Base-by-base conservation (phyloP, 2,888 invertebrate species). In the Sesia bembeciformis region DNA sequence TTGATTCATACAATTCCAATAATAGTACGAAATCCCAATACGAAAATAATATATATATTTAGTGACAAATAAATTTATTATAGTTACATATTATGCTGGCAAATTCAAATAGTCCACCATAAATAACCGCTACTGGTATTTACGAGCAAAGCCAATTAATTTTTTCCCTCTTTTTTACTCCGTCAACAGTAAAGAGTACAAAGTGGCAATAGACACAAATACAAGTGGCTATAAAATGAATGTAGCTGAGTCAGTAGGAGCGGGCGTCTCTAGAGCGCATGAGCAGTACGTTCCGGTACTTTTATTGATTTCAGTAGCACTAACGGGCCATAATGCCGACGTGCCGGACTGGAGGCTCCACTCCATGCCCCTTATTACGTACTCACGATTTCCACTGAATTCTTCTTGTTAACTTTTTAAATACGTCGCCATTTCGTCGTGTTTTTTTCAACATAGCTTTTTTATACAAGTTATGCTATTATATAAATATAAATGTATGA, bases 261-360 rank as follows among this genome's bases (percentile, higher is more conserved):
- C 69, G 72, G 70, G 70, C 65, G 70, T 68, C 67, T 72, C 68
- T 65, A 78, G 64, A 77, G 89, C 90, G 90, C 90, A 90, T 90
- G 90, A 81, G 89, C 90, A 80, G 88, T 86, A 86, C 87, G 89
- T 90, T 90, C 89, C 78, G 83, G 86, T 80, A 90, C 91, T 92
- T 92, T 92, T 92, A 92, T 92, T 92, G 92, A 92, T 92, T 92
- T 91, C 92, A 91, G 92, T 91, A 91, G 92, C 91, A 90, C 90
- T 91, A 91, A 91, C 91, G 91, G 89, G 83, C 90, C 83, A 90
- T 89, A 85, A 83, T 81, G 73, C 78, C 85, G 85, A 84, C 85
- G 85, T 85, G 83, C 86, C 74, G 84, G 84, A 81, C 87, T 73
- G 81, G 73, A 80, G 78, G 75, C 78, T 79, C 78, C 73, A 75